Base-by-base conservation (phyloP, 2,888 invertebrate genomes). In the Caenorhabditis afra region DNA sequence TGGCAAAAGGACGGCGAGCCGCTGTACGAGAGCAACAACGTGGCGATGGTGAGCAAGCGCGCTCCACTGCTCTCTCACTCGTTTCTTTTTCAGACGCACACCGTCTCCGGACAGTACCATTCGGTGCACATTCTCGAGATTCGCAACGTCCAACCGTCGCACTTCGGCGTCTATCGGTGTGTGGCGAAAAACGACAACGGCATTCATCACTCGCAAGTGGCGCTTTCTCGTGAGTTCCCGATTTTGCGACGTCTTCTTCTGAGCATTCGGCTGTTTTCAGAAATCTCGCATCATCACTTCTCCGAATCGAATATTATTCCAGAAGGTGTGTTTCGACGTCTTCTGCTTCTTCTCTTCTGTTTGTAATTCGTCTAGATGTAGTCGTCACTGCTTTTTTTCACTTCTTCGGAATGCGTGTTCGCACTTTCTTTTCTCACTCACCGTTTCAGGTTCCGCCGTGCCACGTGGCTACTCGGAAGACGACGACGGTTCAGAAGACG, bases 171-270 rank as follows among this genome's bases (percentile, higher is more conserved):
- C 12, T 89, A 90, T 61, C 76, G 86, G 37, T 90, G 90, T 66
- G 79, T 87, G 1, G 90, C 90, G 5, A 82, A 78, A 53, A 90
- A 90, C 71, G 90, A 90, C 55, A 87, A 90, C 66, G 90, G 90
- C 7, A 75, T 81, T 8, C 86, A 89, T 57, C 85, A 81, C 57
- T 85, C 86, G 5, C 88, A 88, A 44, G 87, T 90, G 22, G 78
- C 81, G 14, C 78, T 90, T 10, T 76, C 59, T 53, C 83, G 87
- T 87, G 39, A 71, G 84, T 29, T 3, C 3, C 52, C 22, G 23
- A 20, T 29, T 18, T 3, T 20, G 16, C 44, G 3, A 45, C 23
- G 23, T 45, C 20, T 67, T 39, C 10, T 22, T 16, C 18, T 39
- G 14, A 37, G 35, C 12, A 16, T 35, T 11, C 14, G 1, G 1